Base-by-base conservation (phyloP, 2,113 vertebrate genomes). In the Aegotheles bennettii region DNA sequence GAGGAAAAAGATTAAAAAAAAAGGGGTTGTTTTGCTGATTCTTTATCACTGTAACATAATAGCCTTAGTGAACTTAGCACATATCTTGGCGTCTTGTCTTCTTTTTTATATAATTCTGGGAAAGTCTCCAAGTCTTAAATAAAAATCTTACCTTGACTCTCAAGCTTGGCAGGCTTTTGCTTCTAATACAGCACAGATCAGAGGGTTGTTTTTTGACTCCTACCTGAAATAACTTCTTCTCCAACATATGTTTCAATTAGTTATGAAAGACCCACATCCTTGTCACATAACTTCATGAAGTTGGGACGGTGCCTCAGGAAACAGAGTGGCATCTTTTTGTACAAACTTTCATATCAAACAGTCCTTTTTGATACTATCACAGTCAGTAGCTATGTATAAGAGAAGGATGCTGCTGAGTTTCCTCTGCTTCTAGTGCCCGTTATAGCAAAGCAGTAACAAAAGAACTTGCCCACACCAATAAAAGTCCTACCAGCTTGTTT, bases 91-190 rank as follows among this genome's bases (percentile, higher is more conserved):
- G 8, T 24, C 53, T 91, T 45, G 13, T 47, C 38, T 17, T 35
- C 45, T 31, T 81, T 19, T 20, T 77, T 63, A 54, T 69, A 50
- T 26, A 93, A 50, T 3, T 6, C 59, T 88, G 47, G 90, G 79
- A 92, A 91, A 48, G 28, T 56, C 50, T 91, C 90, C 90, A 93
- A 92, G 71, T 54, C 59, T 90, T 90, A 76, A 93, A 90, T 73
- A 91, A 90, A 90, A 95, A 31, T 16, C 63, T 83, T 89, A 61
- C 50, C 35, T 86, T 23, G 11, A 31, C 69, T 92, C 23, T 91
- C 78, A 56, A 82, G 81, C 61, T 82, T 91, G 85, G 67, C 90
- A 95, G 43, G 42, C 11, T 94, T 93, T 94, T 87, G 13, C 11
- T 85, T 88, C 64, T 36, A 70, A 89, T 38, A 70, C 42, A 84